phyloP scores from a whole-genome alignment of 1,140 invertebrate species.

The Acyrthosiphon pisum region DNA sequence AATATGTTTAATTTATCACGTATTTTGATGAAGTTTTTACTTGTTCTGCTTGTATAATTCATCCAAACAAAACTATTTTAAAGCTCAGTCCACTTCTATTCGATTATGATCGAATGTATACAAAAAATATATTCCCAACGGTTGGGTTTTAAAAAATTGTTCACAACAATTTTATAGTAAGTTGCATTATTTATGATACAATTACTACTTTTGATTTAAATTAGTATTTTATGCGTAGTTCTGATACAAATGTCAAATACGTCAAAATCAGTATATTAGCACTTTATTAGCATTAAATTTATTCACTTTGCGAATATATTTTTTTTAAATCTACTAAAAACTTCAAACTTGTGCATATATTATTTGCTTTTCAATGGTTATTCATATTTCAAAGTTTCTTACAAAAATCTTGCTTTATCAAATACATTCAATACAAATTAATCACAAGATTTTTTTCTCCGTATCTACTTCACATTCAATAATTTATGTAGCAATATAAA shows the following conservation, averaged over 20 bases:
- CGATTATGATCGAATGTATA: neutral
- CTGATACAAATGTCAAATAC: neutral
- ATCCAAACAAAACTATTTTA: neutral
- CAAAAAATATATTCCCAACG: neutral
- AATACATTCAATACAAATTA: neutral
- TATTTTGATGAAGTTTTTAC: neutral
- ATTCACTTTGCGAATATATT: neutral
- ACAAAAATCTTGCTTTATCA: neutral
- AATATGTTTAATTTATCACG: neutral
- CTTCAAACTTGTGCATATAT: neutral
- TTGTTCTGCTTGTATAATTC: neutral
- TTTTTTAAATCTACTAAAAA: neutral
- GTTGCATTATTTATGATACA: neutral
- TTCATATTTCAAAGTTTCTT: neutral
- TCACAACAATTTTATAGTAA: neutral
- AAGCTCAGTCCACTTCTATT: neutral
- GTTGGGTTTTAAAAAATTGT: neutral
- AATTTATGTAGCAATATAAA: neutral
- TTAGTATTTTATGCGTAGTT: neutral
- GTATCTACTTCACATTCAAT: neutral
- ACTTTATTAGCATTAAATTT: conserved; percentile 11
- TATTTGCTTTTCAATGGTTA: neutral
- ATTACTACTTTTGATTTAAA: neutral
- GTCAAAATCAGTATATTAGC: neutral
- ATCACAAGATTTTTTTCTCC: neutral